Evolutionary conservation across 92 coral and sea anemone species (phyloP).

Genomic region (Zoanthus solanderi): DNA sequence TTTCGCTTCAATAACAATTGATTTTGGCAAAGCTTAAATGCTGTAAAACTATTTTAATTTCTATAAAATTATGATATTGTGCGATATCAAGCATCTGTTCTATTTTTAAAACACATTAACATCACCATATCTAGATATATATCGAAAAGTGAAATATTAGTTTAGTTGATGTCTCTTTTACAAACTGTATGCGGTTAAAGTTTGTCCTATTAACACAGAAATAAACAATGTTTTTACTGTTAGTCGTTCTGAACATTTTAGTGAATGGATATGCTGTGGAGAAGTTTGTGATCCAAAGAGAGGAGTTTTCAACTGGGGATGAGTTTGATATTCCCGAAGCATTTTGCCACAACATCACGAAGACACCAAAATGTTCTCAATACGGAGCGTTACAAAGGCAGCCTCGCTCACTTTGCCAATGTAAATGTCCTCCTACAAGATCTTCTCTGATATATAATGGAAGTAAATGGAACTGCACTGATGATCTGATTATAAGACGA

Average conservation of each 20-base stretch:
- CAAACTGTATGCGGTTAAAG: background rate
- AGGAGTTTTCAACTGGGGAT: background rate
- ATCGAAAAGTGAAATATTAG: background rate
- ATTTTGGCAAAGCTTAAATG: background rate
- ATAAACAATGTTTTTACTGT: background rate
- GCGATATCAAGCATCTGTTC: background rate
- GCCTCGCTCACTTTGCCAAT: background rate
- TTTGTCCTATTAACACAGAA: background rate
- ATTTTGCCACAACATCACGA: conserved; percentile 22
- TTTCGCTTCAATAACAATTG: background rate
- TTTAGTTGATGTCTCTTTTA: background rate
- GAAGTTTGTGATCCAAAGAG: conserved; percentile 18
- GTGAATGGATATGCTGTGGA: background rate
- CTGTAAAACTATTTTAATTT: conserved; percentile 1
- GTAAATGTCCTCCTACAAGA: conserved; percentile 20
- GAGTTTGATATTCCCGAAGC: conserved; percentile 2
- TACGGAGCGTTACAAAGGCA: background rate
- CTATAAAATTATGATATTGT: background rate
- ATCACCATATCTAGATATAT: background rate
- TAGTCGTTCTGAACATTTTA: background rate
- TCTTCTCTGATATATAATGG: conserved; percentile 23
- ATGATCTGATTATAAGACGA: conserved; percentile 9
- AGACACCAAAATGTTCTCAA: conserved; percentile 4
- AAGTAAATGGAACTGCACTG: conserved; percentile 26
- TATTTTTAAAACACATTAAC: background rate